These are phyloP conservation scores for Pituophis catenifer DNA, from an alignment of 2,113 vertebrate genomes.

Conservation along the genomic window DNA sequence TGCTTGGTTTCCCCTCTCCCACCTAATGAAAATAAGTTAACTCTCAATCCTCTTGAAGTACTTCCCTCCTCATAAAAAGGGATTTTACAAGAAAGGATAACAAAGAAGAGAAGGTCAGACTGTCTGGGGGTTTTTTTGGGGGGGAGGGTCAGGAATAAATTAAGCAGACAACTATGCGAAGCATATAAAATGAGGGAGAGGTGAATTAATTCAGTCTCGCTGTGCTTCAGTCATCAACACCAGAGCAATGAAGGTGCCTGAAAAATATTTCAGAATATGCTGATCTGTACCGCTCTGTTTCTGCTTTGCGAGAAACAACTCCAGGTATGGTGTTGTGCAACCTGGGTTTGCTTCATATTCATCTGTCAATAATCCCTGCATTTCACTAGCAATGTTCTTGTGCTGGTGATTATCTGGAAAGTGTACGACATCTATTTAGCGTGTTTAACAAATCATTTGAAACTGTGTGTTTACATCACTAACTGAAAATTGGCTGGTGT, in stretches of 20 bases:
- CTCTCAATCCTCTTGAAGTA: not conserved
- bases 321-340: not conserved
- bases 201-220: not conserved
- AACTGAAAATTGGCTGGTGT: not conserved
- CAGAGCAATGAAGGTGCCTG: not conserved
- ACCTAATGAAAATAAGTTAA: conserved; percentile 11
- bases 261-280: not conserved
- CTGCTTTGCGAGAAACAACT: not conserved
- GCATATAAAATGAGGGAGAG: not conserved
- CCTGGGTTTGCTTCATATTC: not conserved
- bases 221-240: not conserved
- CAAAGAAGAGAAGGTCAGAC: conserved; percentile 16
- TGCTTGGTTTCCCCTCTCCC: not conserved
- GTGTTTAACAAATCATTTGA: not conserved
- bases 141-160: not conserved
- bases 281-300: not conserved
- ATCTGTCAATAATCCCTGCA: not conserved
- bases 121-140: conserved; percentile 15
- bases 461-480: not conserved
- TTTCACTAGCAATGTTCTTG: not conserved
- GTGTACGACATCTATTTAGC: not conserved
- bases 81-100: conserved; percentile 28
- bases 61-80: not conserved
- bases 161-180: not conserved
- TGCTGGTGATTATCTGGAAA: not conserved